Base-by-base conservation (phyloP, 2,888 invertebrate genomes). In the Eristalinus aeneus region DNA sequence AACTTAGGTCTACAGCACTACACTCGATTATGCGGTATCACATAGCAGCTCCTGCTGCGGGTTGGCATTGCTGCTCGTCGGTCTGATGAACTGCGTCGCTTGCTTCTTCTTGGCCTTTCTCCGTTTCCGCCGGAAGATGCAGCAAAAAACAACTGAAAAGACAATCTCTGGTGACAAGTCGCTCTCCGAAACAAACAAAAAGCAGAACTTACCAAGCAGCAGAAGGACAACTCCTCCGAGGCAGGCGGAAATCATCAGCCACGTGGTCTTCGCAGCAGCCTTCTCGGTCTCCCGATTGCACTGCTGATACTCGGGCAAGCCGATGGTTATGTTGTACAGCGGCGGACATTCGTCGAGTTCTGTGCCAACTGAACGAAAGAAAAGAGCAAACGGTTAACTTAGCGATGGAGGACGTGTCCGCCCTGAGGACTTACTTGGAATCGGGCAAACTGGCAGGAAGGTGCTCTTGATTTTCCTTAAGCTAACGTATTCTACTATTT, bases 301-400 rank as follows among this genome's bases (percentile, higher is more conserved):
- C 60, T 88, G 85, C 16, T 88, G 89, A 78, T 90, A 92, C 61
- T 89, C 88, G 54, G 82, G 79, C 82, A 92, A 89, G 61, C 90
- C 89, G 27, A 91, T 88, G 31, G 92, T 92, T 60, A 88, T 89
- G 88, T 92, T 92, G 85, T 91, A 91, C 88, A 91, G 90, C 89
- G 90, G 89, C 81, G 92, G 92, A 87, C 92, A 92, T 68, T 86
- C 83, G 34, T 88, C 88, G 23, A 77, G 84, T 69, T 90, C 90
- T 81, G 90, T 88, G 46, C 88, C 74, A 54, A 89, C 91, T 92
- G 85, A 8, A 88, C 88, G 9, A 85, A 75, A 68, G 82, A 74
- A 65, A 11, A 36, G 31, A 56, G 22, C 11, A 23, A 23, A 56
- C 11, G 39, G 56, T 27, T 23, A 23, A 23, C 11, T 11, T 8